Base-by-base conservation (phyloP, 2,113 vertebrate species). In the Sylvia atricapilla region DNA sequence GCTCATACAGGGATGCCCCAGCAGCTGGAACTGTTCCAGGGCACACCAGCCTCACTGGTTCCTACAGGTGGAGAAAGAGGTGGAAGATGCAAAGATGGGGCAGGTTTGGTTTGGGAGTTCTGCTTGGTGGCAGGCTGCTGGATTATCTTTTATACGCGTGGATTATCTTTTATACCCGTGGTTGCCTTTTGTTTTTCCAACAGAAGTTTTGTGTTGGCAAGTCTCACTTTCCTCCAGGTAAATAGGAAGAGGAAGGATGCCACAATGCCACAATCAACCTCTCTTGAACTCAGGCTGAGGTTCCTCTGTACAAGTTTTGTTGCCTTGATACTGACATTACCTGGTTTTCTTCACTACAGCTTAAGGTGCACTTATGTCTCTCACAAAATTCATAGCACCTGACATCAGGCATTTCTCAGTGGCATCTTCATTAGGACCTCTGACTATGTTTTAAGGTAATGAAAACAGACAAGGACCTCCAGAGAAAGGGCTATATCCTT, bases 21-120 rank as follows among this genome's bases (percentile, higher is more conserved):
- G 80, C 56, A 90, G 55, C 67, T 69, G 18, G 39, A 77, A 13
- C 22, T 44, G 22, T 37, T 63, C 47, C 44, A 47, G 52, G 35
- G 20, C 0, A 0, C 0, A 1, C 16, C 66, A 63, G 23, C 37
- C 39, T 7, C 7, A 1, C 33, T 67, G n/a, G 6, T 87, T 50
- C 31, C 60, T 75, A 8, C 17, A 35, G 64, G 11, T 63, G 43
- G 46, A 86, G 43, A 63, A 69, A 8, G 60, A 74, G 17, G 19
- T 52, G 35, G 46, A 60, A 88, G 64, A 15, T 11, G 1, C 17
- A 70, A 87, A 47, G 52, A 14, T 6, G 2, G 8, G 24, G 3
- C 17, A 27, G 23, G 9, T 44, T 91, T 7, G 3, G 21, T 73
- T 68, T 92, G 79, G 27, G 33, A 84, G 7, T 64, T 77, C 35